Evolutionary conservation across 2,888 invertebrate species (phyloP).

Genomic region (Proisotoma minuta): DNA sequence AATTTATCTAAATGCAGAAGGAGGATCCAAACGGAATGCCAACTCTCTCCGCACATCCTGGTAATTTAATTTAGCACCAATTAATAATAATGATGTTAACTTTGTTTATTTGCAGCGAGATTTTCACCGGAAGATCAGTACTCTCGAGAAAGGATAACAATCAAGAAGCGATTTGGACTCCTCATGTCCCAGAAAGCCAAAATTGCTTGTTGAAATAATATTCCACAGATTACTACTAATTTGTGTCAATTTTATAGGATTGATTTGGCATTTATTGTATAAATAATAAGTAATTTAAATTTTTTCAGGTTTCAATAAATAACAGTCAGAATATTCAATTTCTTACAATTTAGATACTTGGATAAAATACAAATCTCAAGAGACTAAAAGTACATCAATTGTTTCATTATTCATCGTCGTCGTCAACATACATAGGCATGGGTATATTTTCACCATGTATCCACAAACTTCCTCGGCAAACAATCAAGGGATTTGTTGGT

Average conservation of each 20-base stretch:
- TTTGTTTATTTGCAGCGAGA: conserved; percentile 62
- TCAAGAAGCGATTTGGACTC: conserved; percentile 84
- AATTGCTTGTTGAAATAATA: conserved; percentile 59
- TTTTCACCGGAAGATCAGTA: conserved; percentile 95
- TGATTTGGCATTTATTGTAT: no score
- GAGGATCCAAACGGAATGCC: conserved; percentile 71
- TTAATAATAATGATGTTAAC: conserved; percentile 19
- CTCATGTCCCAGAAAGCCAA: conserved; percentile 78
- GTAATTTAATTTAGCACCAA: conserved; percentile 52
- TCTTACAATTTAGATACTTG: no score
- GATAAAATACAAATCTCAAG: no score
- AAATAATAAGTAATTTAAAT: no score
- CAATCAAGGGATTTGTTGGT: conserved; percentile 27
- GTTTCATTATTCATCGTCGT: background rate
- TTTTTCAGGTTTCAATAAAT: no score
- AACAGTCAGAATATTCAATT: no score
- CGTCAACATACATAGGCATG: conserved; percentile 10
- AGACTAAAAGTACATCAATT: background rate
- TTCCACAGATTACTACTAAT: no score
- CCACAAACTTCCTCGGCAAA: conserved; percentile 37
- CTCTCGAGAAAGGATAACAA: conserved; percentile 77
- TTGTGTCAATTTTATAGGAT: no score
- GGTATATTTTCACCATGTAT: conserved; percentile 38
- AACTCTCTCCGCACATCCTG: conserved; percentile 84
- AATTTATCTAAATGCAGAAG: conserved; percentile 60